phyloP scores from a whole-genome alignment of 23 tunicate species.

The Halocynthia aurantium region DNA sequence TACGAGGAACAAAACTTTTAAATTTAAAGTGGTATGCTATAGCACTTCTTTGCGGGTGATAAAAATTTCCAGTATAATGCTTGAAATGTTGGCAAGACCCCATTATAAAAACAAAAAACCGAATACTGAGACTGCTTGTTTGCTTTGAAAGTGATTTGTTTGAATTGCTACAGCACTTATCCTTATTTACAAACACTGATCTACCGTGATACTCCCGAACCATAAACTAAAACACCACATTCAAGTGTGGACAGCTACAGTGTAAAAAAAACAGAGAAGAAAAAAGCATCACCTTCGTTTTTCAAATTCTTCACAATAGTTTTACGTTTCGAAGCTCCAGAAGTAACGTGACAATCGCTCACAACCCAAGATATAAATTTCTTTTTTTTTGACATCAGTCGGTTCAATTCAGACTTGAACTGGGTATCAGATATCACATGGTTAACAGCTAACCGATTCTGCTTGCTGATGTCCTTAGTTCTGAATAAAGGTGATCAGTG shows the following conservation, averaged over 20 bases:
- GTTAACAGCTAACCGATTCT: too few relatives aligned
- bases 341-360: conserved; percentile 35
- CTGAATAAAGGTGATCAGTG: too few relatives aligned
- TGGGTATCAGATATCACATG: neutral
- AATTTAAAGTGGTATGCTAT: too few relatives aligned
- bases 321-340: conserved; percentile 22
- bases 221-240: neutral
- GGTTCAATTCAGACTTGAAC: neutral
- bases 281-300: neutral
- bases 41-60: too few relatives aligned
- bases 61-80: too few relatives aligned
- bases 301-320: conserved; percentile 14
- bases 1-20: neutral
- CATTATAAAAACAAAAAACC: too few relatives aligned
- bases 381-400: conserved; percentile 1
- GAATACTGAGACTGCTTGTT: too few relatives aligned
- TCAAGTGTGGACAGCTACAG: neutral
- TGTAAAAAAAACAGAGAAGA: neutral
- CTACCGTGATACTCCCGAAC: neutral
- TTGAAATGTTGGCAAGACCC: too few relatives aligned
- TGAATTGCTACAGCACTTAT: neutral
- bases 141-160: neutral
- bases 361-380: conserved; percentile 36
- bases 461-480: too few relatives aligned
- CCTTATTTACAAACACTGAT: neutral